Percentiles rank a stretch among this genome's conserved stretches.
Evolutionary conservation across 2,113 vertebrate genomes (phyloP).

Genomic region (Genyomyrus donnyi): DNA sequence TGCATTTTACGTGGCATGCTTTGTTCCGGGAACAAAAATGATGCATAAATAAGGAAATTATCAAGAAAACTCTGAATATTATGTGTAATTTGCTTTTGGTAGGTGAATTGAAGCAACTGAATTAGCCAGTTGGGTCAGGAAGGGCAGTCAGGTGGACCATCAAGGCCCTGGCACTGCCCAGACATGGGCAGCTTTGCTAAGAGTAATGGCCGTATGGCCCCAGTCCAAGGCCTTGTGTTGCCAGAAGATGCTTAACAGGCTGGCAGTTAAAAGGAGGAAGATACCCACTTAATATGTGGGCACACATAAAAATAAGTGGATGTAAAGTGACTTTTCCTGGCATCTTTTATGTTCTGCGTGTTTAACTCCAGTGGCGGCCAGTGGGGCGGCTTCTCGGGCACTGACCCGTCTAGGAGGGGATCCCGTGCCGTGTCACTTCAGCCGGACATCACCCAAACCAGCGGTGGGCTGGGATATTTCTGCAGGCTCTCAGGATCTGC

Average conservation of each 20-base stretch:
- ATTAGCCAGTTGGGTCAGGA: neutral
- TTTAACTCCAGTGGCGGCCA: constrained; percentile 64
- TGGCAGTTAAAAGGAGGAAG: constrained; percentile 67
- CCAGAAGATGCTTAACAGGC: constrained; percentile 71
- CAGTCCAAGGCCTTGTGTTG: constrained; percentile 54
- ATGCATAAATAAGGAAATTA: neutral
- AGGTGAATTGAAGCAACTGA: neutral
- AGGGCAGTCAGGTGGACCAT: neutral
- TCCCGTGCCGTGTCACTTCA: constrained; percentile 29
- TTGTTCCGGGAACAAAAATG: constrained; percentile 11
- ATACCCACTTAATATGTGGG: constrained; percentile 71
- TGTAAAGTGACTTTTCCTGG: constrained; percentile 73
- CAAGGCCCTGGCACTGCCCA: neutral
- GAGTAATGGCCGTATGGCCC: constrained; percentile 60
- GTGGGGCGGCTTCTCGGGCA: constrained; percentile 39
- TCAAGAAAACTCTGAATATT: neutral
- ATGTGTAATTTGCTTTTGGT: neutral
- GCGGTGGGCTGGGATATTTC: neutral
- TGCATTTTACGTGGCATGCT: neutral
- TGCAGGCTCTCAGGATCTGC: neutral
- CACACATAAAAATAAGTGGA: constrained; percentile 68
- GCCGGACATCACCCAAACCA: neutral
- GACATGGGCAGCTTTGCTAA: constrained; percentile 26
- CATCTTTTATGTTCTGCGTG: constrained; percentile 59
- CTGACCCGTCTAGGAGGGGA: constrained; percentile 46